A percentile compares a stretch with the other conserved stretches of the same genome.
phyloP scores from a whole-genome alignment of 2,797 vertebrate species.

The Catharus ustulatus region DNA sequence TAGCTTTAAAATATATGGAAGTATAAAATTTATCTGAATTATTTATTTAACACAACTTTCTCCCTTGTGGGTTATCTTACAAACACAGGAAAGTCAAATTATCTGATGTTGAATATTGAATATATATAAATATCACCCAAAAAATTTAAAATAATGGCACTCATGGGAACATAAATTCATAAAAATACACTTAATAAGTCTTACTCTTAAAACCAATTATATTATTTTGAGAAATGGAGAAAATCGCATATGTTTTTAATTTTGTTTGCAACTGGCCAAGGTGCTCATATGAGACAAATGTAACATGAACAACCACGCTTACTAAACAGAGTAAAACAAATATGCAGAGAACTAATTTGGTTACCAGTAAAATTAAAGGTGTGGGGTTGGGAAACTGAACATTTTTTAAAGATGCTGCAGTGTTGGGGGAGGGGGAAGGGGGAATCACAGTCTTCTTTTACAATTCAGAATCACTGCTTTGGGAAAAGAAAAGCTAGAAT shows the following conservation, averaged over 20 bases:
- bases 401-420: not conserved
- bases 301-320: not conserved
- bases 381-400: not conserved
- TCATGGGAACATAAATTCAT: constrained; percentile 53
- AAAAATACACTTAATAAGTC: constrained; percentile 26
- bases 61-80: constrained; percentile 84
- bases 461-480: not conserved
- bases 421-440: not conserved
- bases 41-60: constrained; percentile 92
- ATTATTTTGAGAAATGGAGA: constrained; percentile 29
- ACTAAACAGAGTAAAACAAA: not conserved
- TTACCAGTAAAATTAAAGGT: not conserved
- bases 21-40: constrained; percentile 94
- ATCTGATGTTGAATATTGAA: constrained; percentile 83
- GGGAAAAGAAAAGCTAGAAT: not conserved
- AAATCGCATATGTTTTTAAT: not conserved
- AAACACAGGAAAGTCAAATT: constrained; percentile 88
- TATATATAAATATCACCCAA: constrained; percentile 71
- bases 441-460: not conserved
- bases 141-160: constrained; percentile 82
- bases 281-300: constrained; percentile 7
- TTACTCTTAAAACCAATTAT: not conserved
- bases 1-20: constrained; percentile 94
- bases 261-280: constrained; percentile 20
- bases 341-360: constrained; percentile 28